phyloP scores from a whole-genome alignment of 2,888 invertebrate species.

The Hipparchia sbordonii region DNA sequence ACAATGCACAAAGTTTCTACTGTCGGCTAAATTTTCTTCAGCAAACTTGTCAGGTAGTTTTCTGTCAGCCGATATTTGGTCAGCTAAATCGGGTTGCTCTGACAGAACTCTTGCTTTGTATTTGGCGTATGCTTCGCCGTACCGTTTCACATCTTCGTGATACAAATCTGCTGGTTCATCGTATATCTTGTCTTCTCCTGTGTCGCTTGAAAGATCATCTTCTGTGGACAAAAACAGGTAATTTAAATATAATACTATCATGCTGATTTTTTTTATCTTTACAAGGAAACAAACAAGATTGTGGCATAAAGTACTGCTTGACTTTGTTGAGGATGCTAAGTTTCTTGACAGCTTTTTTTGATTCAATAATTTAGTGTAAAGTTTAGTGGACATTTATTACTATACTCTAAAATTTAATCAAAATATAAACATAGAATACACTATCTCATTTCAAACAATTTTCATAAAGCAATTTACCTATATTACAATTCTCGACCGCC shows the following conservation, averaged over 20 bases:
- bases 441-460: no score
- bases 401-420: no score
- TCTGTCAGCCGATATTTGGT: constrained; percentile 39
- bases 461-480: constrained; percentile 50
- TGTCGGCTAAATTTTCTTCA: constrained; percentile 41
- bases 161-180: constrained; percentile 61
- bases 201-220: constrained; percentile 76
- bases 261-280: no score
- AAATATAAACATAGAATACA: no score
- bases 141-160: constrained; percentile 81
- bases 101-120: constrained; percentile 82
- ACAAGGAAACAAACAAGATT: no score
- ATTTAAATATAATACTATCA: no score
- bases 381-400: no score
- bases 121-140: constrained; percentile 86
- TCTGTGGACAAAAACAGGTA: constrained; percentile 45
- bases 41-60: not conserved
- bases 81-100: constrained; percentile 50
- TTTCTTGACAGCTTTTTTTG: no score
- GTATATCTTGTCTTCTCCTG: constrained; percentile 72
- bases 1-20: constrained; percentile 56
- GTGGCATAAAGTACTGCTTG: no score
- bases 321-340: no score
- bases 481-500: constrained; percentile 77
- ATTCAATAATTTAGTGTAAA: no score